These are phyloP conservation scores for Leptobrachium leishanense DNA, from an alignment of 2,113 vertebrate genomes.

Conservation along the genomic window DNA sequence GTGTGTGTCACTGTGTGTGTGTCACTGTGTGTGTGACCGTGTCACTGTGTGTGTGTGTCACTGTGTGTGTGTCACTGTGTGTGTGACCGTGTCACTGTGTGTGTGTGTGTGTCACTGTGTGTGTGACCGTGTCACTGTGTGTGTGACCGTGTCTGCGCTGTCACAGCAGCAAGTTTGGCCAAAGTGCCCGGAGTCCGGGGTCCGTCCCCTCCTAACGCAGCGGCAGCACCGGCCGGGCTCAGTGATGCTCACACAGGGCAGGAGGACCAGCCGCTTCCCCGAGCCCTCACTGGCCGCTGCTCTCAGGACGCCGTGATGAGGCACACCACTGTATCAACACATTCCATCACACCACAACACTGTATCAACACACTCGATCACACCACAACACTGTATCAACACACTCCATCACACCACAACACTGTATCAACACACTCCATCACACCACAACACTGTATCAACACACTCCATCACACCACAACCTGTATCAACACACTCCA, in stretches of 20 bases:
- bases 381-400: too few species aligned
- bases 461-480: too few species aligned
- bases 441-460: too few species aligned
- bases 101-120: slow-evolving; percentile 2
- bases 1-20: slow-evolving; percentile 15
- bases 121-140: neutral
- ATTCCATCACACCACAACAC: too few species aligned
- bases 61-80: slow-evolving; percentile 22
- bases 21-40: neutral
- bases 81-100: too few species aligned
- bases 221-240: slow-evolving; percentile 23
- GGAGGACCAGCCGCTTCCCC: slow-evolving; percentile 50
- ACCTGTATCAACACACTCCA: too few species aligned
- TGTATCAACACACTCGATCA: too few species aligned
- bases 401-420: too few species aligned
- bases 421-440: too few species aligned
- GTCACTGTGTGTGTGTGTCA: too few species aligned
- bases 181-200: slow-evolving; percentile 63
- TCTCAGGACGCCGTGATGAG: too few species aligned
- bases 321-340: too few species aligned
- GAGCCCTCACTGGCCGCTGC: slow-evolving; percentile 32
- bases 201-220: slow-evolving; percentile 60
- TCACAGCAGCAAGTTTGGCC: slow-evolving; percentile 67
- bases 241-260: slow-evolving; percentile 32
- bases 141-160: slow-evolving; percentile 43